Conservation (phyloP, 2,797 vertebrate species). For the Lindbergichthys nudifrons region DNA sequence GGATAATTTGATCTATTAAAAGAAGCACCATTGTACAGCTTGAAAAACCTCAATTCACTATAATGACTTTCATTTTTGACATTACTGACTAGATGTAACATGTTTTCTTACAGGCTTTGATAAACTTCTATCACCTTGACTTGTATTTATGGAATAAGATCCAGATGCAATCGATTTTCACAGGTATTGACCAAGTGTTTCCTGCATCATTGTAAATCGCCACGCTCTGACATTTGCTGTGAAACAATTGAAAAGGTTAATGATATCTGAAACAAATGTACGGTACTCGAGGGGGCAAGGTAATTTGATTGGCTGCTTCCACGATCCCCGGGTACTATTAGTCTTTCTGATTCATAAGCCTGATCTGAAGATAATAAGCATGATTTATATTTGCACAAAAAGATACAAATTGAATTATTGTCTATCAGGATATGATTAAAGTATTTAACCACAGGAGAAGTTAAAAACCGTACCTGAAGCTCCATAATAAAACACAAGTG, state of each 20-base stretch:
- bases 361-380: slow-evolving; percentile 25
- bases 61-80: neutral
- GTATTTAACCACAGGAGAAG: neutral
- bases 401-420: slow-evolving; percentile 18
- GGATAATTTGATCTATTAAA: neutral
- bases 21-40: neutral
- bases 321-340: slow-evolving; percentile 23
- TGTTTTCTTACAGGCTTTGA: neutral
- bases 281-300: slow-evolving; percentile 16
- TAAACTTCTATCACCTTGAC: neutral
- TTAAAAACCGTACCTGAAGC: neutral
- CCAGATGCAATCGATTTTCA: slow-evolving; percentile 39
- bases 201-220: slow-evolving; percentile 42
- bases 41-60: neutral
- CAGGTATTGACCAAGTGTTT: slow-evolving; percentile 46
- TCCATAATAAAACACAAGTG: neutral
- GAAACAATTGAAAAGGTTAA: slow-evolving; percentile 77
- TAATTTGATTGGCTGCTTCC: slow-evolving; percentile 28
- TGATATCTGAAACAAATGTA: slow-evolving; percentile 61
- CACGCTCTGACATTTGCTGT: slow-evolving; percentile 70
- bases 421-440: slow-evolving; percentile 6
- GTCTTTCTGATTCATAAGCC: slow-evolving; percentile 25
- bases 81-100: neutral
- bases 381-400: slow-evolving; percentile 10
- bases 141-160: slow-evolving; percentile 3